These are phyloP conservation scores for Chymomyza amoena DNA, from an alignment of 2,888 invertebrate genomes.

Conservation along the genomic window DNA sequence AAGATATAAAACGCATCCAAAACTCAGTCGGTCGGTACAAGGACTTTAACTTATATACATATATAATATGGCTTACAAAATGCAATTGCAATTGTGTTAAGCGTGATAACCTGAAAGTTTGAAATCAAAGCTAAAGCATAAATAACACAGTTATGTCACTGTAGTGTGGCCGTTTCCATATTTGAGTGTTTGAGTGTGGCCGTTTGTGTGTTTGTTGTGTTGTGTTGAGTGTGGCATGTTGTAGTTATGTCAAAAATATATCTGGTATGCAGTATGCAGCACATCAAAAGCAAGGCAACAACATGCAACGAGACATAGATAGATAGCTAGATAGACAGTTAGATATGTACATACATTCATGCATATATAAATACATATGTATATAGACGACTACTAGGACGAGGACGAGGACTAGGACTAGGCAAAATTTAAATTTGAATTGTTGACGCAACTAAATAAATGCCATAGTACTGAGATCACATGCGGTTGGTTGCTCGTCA, in stretches of 20 bases:
- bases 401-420: not conserved
- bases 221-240: conserved; percentile 1
- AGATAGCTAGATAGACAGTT: conserved; percentile 21
- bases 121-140: not conserved
- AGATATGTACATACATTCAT: conserved; percentile 3
- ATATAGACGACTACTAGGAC: not conserved
- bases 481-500: conserved; percentile 2
- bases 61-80: not conserved
- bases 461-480: conserved; percentile 12
- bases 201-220: not conserved
- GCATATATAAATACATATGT: not conserved
- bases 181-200: conserved; percentile 6
- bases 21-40: not conserved
- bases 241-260: conserved; percentile 36
- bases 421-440: conserved; percentile 47
- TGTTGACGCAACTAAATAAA: conserved; percentile 51
- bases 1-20: not conserved
- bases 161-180: conserved; percentile 20
- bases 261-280: conserved; percentile 15
- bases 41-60: not conserved
- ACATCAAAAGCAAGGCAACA: conserved; percentile 17
- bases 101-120: conserved; percentile 14
- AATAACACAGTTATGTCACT: not conserved
- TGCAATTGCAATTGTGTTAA: conserved; percentile 26
- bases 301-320: conserved; percentile 5